Conservation (phyloP, 2,888 invertebrate species). For the Andricus curvator region DNA sequence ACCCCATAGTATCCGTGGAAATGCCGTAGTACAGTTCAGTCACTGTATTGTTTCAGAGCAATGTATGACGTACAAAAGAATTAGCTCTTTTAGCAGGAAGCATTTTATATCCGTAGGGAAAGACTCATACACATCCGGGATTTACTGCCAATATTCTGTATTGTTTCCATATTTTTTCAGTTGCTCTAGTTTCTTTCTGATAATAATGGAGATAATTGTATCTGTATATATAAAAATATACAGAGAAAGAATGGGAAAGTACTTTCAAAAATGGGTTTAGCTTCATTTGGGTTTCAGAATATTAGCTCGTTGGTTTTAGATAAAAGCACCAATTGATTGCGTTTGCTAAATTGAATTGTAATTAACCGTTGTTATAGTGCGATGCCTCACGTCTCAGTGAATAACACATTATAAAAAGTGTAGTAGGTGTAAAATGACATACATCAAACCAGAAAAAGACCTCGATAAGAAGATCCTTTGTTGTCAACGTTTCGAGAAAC, state of each 20-base stretch:
- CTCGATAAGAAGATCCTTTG: too few species aligned
- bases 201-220: too few species aligned
- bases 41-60: conserved; percentile 1
- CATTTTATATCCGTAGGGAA: not conserved
- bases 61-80: not conserved
- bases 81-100: not conserved
- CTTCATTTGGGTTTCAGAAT: not conserved
- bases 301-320: too few species aligned
- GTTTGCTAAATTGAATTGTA: not conserved
- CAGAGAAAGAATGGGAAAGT: not conserved
- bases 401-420: too few species aligned
- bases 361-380: too few species aligned
- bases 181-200: too few species aligned
- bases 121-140: not conserved
- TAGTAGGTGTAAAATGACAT: too few species aligned
- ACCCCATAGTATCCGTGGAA: not conserved
- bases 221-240: not conserved
- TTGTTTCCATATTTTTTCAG: not conserved
- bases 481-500: too few species aligned
- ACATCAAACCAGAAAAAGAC: too few species aligned
- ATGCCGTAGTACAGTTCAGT: not conserved
- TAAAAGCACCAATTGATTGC: not conserved
- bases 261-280: not conserved
- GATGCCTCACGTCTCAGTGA: too few species aligned
- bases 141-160: not conserved